Evolutionary conservation across 2,888 invertebrate species (phyloP), one percentile per base, ranked within the genome.

Genomic region (Drosophila siamana): DNA sequence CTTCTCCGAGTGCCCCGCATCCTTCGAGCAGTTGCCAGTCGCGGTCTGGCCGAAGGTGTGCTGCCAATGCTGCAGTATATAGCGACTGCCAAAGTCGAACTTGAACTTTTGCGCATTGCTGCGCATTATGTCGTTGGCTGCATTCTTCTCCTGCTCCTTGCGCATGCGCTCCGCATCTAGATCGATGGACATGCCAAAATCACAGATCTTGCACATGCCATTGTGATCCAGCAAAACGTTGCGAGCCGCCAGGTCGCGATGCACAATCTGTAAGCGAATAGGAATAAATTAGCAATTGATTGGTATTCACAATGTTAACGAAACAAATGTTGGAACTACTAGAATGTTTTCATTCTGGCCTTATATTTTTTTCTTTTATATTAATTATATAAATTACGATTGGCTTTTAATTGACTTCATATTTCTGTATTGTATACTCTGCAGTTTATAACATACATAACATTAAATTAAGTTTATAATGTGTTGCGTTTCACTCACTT

Each of bases 201-300:
- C 97, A 2, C 97, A 96, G 73, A 97, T 96, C 93, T 97, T 97
- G 92, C 97, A 97, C 66, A 96, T 94, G 90, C 97, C 97, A 92
- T 96, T 96, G 92, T 96, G 96, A 90, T 96, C 96, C 4, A 97
- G 95, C 11, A 97, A 93, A 15, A 97, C 94, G 91, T 97, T 97
- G 55, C 97, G 94, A 0, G 97, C 96, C 0, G 97, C 97, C 54
- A 97, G 92, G 92, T 97, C 97, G 11, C 97, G 94, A 91, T 97
- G 97, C 11, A 97, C 96, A 80, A 97, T 95, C 97, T 97, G 93
- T 1, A 11, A 1, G 33, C 5, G 1, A 5, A 46, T 2, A 9
- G 3, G 0, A 7, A 1, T 1, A 2, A 38, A 7, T 15, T 36
- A 54, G 24, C 0, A 36, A 57, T n/a, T 50, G 2, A 36, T n/a